Conservation (phyloP, 1,140 invertebrate species). For the Apolygus lucorum region DNA sequence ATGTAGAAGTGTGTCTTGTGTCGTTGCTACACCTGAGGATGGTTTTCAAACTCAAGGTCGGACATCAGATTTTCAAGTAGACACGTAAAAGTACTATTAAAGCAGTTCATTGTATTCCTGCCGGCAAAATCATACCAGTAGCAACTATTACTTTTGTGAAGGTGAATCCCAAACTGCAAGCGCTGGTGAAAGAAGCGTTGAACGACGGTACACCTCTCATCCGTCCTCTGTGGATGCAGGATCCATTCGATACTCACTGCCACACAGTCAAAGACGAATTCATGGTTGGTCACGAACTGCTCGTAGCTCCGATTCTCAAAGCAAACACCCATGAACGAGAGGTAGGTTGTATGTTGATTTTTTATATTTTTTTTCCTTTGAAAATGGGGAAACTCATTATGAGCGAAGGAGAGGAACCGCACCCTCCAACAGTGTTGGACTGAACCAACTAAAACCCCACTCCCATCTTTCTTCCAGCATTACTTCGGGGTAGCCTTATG, state of each 20-base stretch:
- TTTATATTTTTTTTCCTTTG: neutral
- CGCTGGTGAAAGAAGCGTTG: slow-evolving; percentile 63
- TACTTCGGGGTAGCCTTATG: too few species aligned
- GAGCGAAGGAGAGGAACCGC: slow-evolving; percentile 10
- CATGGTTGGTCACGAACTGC: slow-evolving; percentile 77
- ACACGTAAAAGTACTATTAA: too few species aligned
- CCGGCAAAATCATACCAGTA: too few species aligned
- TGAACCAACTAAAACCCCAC: too few species aligned
- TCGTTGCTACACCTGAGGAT: too few species aligned
- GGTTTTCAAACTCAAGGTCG: too few species aligned
- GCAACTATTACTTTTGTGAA: slow-evolving; percentile 38
- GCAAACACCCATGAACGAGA: slow-evolving; percentile 51
- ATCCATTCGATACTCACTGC: slow-evolving; percentile 68
- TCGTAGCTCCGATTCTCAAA: slow-evolving; percentile 82
- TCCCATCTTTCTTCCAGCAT: too few species aligned
- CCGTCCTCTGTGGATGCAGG: slow-evolving; percentile 84
- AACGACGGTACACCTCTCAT: slow-evolving; percentile 74
- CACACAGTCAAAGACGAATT: slow-evolving; percentile 79
- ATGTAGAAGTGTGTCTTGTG: too few species aligned
- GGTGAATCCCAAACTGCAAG: slow-evolving; percentile 63
- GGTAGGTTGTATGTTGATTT: slow-evolving; percentile 1
- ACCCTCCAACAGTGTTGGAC: too few species aligned
- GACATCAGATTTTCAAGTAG: too few species aligned
- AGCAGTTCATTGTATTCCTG: neutral
- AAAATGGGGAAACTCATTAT: slow-evolving; percentile 36